Percentiles rank a stretch among this genome's conserved stretches.
phyloP scores from a whole-genome alignment of 2,797 vertebrate genomes.

The Syngnathus acus region DNA sequence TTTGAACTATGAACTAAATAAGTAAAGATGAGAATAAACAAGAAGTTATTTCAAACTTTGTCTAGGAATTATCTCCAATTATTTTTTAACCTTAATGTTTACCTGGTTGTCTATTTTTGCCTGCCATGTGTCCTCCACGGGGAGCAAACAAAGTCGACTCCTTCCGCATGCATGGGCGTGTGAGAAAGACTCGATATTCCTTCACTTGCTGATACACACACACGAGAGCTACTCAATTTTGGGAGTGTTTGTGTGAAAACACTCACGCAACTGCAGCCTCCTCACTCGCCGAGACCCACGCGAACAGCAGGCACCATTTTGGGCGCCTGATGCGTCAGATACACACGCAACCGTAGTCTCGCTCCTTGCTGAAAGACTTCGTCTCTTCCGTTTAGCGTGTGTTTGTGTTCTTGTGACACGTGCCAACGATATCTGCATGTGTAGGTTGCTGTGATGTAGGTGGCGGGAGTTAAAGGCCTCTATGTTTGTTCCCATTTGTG shows the following conservation, averaged over 20 bases:
- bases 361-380: slow-evolving; percentile 4
- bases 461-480: slow-evolving; percentile 36
- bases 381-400: slow-evolving; percentile 5
- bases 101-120: slow-evolving; percentile 45
- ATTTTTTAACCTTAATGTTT: slow-evolving; percentile 33
- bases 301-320: slow-evolving; percentile 3
- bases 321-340: not conserved
- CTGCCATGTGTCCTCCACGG: slow-evolving; percentile 42
- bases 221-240: slow-evolving; percentile 34
- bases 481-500: slow-evolving; percentile 55
- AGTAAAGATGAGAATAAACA: not conserved
- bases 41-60: slow-evolving; percentile 14
- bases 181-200: slow-evolving; percentile 44
- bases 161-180: slow-evolving; percentile 52
- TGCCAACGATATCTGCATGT: slow-evolving; percentile 18
- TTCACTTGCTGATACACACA: slow-evolving; percentile 39
- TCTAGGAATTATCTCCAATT: slow-evolving; percentile 35
- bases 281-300: not conserved
- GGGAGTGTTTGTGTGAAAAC: slow-evolving; percentile 40
- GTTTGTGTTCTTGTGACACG: slow-evolving; percentile 8
- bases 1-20: not conserved
- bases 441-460: slow-evolving; percentile 15
- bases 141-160: slow-evolving; percentile 40
- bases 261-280: slow-evolving; percentile 33
- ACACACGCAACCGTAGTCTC: not conserved